Evolutionary conservation across 2,797 vertebrate genomes (phyloP).

Genomic region (Catostomus latipinnis): DNA sequence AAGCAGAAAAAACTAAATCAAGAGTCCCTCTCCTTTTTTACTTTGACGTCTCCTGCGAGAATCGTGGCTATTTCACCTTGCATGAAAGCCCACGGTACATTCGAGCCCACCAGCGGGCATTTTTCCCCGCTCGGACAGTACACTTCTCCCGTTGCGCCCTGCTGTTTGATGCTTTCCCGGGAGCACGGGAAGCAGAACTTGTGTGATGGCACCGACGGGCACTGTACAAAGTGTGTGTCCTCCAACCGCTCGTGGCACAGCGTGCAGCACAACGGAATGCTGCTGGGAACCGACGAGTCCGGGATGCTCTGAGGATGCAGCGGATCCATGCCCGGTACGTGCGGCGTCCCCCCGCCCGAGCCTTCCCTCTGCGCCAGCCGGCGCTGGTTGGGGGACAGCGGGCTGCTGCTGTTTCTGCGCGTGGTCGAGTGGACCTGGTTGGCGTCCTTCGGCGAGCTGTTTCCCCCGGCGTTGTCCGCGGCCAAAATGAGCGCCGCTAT

Average conservation of each 20-base stretch:
- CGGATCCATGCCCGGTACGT: slow-evolving; percentile 88
- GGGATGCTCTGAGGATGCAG: slow-evolving; percentile 92
- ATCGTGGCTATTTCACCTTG: slow-evolving; percentile 98
- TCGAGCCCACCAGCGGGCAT: slow-evolving; percentile 96
- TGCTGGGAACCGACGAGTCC: slow-evolving; percentile 88
- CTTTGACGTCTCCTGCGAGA: slow-evolving; percentile 96
- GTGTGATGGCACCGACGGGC: slow-evolving; percentile 95
- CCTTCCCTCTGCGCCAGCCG: slow-evolving; percentile 89
- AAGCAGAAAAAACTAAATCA: slow-evolving; percentile 82
- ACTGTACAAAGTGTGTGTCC: slow-evolving; percentile 99
- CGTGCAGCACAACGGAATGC: slow-evolving; percentile 93
- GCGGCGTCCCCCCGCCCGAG: slow-evolving; percentile 79
- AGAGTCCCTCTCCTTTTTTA: slow-evolving; percentile 98
- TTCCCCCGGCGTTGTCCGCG: slow-evolving; percentile 94
- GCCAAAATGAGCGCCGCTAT: slow-evolving; percentile 96
- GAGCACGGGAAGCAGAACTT: slow-evolving; percentile 99
- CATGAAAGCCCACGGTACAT: slow-evolving; percentile 98
- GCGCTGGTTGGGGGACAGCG: slow-evolving; percentile 94
- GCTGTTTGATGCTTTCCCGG: slow-evolving; percentile 98
- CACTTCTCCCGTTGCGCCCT: slow-evolving; percentile 95
- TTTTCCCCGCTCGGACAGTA: slow-evolving; percentile 98
- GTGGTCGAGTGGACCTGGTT: slow-evolving; percentile 96
- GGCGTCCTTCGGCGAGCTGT: slow-evolving; percentile 92
- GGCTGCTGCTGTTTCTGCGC: slow-evolving; percentile 94
- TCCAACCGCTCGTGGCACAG: slow-evolving; percentile 96